Percentiles rank a stretch among this genome's conserved stretches.
Evolutionary conservation across 2,888 invertebrate species (phyloP).

Genomic region (Calameuta filiformis): DNA sequence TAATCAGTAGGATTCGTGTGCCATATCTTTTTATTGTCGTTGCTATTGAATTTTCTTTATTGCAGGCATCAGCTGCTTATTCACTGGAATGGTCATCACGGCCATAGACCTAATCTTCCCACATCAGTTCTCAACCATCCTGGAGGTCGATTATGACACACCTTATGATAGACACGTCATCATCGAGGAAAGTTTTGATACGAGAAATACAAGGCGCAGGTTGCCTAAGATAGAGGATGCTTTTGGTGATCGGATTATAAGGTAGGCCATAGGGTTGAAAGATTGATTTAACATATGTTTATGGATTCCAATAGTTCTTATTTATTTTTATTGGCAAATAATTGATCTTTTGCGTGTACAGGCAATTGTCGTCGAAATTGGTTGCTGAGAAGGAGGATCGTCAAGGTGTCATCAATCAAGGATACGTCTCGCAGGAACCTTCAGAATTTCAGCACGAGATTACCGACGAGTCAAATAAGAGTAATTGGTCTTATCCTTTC

Average conservation of each 20-base stretch:
- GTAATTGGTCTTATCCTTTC: slow-evolving; percentile 62
- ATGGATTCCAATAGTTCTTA: background rate
- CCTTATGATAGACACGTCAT: slow-evolving; percentile 94
- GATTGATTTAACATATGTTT: background rate
- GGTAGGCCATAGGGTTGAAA: slow-evolving; percentile 33
- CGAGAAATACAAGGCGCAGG: slow-evolving; percentile 60
- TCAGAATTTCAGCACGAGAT: slow-evolving; percentile 47
- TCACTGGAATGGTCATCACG: slow-evolving; percentile 84
- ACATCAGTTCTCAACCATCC: slow-evolving; percentile 89
- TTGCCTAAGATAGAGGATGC: slow-evolving; percentile 56
- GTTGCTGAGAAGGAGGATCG: slow-evolving; percentile 32
- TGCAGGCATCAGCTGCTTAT: slow-evolving; percentile 80
- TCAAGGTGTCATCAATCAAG: slow-evolving; percentile 57
- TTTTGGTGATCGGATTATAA: slow-evolving; percentile 56
- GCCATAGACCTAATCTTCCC: slow-evolving; percentile 88
- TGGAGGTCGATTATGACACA: slow-evolving; percentile 93
- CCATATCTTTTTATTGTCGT: slow-evolving; percentile 65
- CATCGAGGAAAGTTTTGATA: slow-evolving; percentile 86
- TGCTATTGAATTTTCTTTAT: slow-evolving; percentile 74
- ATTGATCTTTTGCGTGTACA: background rate
- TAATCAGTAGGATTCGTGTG: background rate
- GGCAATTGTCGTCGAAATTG: slow-evolving; percentile 16
- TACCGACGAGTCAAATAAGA: slow-evolving; percentile 47
- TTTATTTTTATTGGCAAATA: background rate
- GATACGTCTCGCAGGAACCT: slow-evolving; percentile 51